A percentile compares a stretch with the other conserved stretches of the same genome.
Conservation (phyloP, 2,113 vertebrate genomes). For the Quiscalus mexicanus region DNA sequence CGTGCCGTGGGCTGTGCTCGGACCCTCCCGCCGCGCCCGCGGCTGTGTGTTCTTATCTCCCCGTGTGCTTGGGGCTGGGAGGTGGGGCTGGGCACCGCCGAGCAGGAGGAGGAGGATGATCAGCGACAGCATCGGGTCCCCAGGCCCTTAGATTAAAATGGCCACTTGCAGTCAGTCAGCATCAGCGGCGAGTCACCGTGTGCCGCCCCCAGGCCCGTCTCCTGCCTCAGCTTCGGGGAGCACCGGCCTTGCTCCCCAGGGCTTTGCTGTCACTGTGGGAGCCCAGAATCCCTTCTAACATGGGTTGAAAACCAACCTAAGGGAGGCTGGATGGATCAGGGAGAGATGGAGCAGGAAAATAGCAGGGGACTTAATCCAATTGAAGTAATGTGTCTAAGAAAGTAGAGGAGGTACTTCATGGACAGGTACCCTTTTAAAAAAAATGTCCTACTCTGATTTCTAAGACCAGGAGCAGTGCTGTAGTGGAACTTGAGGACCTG, state of each 20-base stretch:
- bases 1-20: neutral
- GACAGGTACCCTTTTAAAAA: neutral
- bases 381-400: neutral
- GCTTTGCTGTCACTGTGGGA: neutral
- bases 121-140: neutral
- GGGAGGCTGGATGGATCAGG: neutral
- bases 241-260: neutral
- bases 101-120: neutral
- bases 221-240: neutral
- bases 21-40: neutral
- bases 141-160: conserved; percentile 67
- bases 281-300: neutral
- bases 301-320: neutral
- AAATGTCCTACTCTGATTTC: neutral
- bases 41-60: neutral
- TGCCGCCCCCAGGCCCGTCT: neutral
- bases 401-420: neutral
- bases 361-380: fast-evolving
- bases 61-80: neutral
- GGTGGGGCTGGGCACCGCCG: neutral
- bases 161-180: conserved; percentile 46
- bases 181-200: neutral
- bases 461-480: neutral
- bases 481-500: neutral
- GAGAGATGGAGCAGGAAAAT: neutral